These are phyloP conservation scores for Drosophila lini DNA, from an alignment of 1,140 invertebrate genomes.

Conservation along the genomic window DNA sequence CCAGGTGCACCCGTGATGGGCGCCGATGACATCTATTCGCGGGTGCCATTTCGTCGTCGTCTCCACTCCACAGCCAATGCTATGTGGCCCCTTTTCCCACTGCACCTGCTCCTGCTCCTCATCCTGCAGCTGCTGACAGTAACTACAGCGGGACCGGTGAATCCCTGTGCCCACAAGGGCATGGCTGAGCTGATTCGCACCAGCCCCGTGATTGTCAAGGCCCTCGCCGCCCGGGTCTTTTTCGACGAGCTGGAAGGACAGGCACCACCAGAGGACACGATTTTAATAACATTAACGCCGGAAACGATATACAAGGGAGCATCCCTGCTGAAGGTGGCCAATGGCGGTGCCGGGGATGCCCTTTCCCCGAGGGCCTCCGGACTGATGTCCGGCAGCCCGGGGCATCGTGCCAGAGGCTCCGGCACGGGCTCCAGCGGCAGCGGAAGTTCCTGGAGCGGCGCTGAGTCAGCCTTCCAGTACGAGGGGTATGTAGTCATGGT, in stretches of 20 bases:
- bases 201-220: conserved; percentile 82
- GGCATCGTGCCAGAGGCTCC: conserved; percentile 19
- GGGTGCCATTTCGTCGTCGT: conserved; percentile 12
- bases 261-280: conserved; percentile 28
- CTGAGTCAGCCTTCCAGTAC: conserved; percentile 74
- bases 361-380: conserved; percentile 22
- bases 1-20: conserved; percentile 36
- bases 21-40: conserved; percentile 31
- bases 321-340: conserved; percentile 75
- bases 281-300: conserved; percentile 84
- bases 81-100: neutral
- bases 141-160: conserved; percentile 31
- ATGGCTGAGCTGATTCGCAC: conserved; percentile 78
- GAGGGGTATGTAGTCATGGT: conserved; percentile 70
- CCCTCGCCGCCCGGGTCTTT: conserved; percentile 76
- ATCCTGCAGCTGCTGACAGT: conserved; percentile 31
- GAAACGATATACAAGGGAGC: conserved; percentile 84
- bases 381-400: conserved; percentile 12
- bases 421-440: conserved; percentile 16
- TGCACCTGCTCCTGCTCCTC: conserved; percentile 25
- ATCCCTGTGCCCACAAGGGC: conserved; percentile 76
- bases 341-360: conserved; percentile 25
- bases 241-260: conserved; percentile 48
- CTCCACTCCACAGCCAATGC: neutral
- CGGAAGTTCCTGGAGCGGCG: conserved; percentile 45